phyloP scores from a whole-genome alignment of 2,888 invertebrate genomes.

The Chironomus riparius region DNA sequence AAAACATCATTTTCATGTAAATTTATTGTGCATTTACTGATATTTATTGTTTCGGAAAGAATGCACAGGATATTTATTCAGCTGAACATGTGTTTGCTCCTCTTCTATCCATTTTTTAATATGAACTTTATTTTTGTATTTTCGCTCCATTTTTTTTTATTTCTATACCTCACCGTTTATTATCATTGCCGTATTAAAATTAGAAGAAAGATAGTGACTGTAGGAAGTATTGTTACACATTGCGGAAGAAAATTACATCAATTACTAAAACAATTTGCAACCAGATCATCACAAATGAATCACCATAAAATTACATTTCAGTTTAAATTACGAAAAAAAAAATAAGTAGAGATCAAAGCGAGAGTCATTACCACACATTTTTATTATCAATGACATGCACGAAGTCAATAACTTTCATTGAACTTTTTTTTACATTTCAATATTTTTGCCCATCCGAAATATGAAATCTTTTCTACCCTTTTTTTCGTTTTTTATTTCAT shows the following conservation, averaged over 20 bases:
- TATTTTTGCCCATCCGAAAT: background rate
- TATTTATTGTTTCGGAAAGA: background rate
- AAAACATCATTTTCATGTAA: background rate
- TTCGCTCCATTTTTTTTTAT: too few species aligned
- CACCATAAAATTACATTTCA: too few species aligned
- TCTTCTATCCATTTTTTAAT: background rate
- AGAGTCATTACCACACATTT: background rate
- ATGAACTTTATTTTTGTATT: too few species aligned
- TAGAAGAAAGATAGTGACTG: background rate
- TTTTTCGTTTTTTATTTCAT: background rate
- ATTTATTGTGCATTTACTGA: background rate
- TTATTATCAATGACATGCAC: background rate
- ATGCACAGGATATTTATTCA: slow-evolving; percentile 7
- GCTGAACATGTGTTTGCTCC: background rate
- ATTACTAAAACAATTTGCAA: too few species aligned
- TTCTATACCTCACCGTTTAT: background rate
- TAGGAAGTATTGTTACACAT: too few species aligned
- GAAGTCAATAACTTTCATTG: slow-evolving; percentile 22
- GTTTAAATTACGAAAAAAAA: background rate
- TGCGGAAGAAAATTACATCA: too few species aligned
- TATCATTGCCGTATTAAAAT: background rate
- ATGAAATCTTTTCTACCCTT: background rate
- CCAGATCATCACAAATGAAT: too few species aligned
- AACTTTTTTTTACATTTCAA: slow-evolving; percentile 3
- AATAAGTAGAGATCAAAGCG: background rate